Evolutionary conservation across 2,113 vertebrate genomes (phyloP), one percentile per base, ranked within the genome.

Genomic region (Onychostoma macrolepis): DNA sequence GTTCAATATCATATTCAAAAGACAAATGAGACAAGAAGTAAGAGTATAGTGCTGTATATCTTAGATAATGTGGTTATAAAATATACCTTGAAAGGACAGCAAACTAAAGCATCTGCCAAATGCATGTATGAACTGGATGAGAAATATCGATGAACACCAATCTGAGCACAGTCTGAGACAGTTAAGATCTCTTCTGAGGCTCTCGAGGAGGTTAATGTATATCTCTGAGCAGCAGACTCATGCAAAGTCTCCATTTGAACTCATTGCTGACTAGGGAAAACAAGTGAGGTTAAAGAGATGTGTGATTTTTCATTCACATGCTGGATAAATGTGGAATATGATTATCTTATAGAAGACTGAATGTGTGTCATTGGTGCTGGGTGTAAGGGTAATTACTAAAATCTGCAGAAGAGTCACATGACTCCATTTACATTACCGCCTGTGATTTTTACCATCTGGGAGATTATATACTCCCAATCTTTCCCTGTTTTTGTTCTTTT

Each of bases 311-410:
- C 81, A 78, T 33, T 78, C 48, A 58, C 83, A 50, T 12, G 15
- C 74, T 74, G 43, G 56, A 61, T 61, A 58, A 24, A 58, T 58
- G 53, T 58, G 24, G 38, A 89, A 89, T 87, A 83, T 85, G 82
- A 88, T 87, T 88, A 88, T 53, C 82, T 84, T 80, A 24, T 45
- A 79, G 80, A 80, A 78, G 72, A 56, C 74, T 75, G 53, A 76
- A 84, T 81, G 83, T 82, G 53, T 80, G 85, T 75, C 85, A 85
- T 77, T 87, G 48, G 72, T 80, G 38, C 58, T 84, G 58, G 75
- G 80, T 50, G 78, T 88, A 75, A 83, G 65, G 81, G 84, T 86
- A 91, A 90, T 90, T 85, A 85, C 58, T 77, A 53, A 83, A 38
- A 87, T 91, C 88, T 88, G 43, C 83, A 26, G 33, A 83, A 45